Evolutionary conservation across 2,888 invertebrate species (phyloP).

Genomic region (Drosophila anomalata): DNA sequence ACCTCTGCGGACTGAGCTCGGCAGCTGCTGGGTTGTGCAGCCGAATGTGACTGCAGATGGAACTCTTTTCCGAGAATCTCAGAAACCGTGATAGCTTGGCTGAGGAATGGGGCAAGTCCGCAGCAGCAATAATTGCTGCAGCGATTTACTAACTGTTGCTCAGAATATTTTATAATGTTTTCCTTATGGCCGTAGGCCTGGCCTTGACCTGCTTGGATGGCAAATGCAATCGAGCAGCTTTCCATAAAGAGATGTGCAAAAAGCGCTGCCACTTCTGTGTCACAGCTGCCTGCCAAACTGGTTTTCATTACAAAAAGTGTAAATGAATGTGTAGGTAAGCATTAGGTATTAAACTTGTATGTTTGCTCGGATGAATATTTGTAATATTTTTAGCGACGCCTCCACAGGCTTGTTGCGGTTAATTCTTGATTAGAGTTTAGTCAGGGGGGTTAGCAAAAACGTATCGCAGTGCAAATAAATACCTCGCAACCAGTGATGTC

Average conservation of each 20-base stretch:
- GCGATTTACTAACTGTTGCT: constrained; percentile 34
- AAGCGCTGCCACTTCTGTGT: constrained; percentile 44
- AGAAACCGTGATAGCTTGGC: constrained; percentile 13
- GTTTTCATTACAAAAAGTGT: constrained; percentile 31
- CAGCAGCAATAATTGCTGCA: constrained; percentile 21
- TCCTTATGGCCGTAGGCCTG: constrained; percentile 3
- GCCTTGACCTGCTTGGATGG: constrained; percentile 68
- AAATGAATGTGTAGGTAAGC: constrained; percentile 8
- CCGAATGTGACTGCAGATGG: constrained; percentile 57
- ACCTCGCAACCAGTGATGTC: constrained; percentile 61
- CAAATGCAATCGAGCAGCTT: constrained; percentile 34
- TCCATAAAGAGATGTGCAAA: constrained; percentile 41
- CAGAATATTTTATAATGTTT: constrained; percentile 14
- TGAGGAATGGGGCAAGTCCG: background rate
- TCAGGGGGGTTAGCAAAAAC: constrained; percentile 57
- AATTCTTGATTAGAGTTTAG: constrained; percentile 48
- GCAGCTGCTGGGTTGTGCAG: constrained; percentile 60
- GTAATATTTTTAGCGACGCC: constrained; percentile 29
- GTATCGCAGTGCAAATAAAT: constrained; percentile 53
- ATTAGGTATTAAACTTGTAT: background rate
- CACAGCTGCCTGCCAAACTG: constrained; percentile 45
- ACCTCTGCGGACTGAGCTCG: constrained; percentile 35
- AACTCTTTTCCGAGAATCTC: constrained; percentile 42
- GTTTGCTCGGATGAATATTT: constrained; percentile 2
- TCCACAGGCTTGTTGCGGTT: constrained; percentile 32